Evolutionary conservation across 2,888 invertebrate species (phyloP).

Genomic region (Spilarctia lutea): DNA sequence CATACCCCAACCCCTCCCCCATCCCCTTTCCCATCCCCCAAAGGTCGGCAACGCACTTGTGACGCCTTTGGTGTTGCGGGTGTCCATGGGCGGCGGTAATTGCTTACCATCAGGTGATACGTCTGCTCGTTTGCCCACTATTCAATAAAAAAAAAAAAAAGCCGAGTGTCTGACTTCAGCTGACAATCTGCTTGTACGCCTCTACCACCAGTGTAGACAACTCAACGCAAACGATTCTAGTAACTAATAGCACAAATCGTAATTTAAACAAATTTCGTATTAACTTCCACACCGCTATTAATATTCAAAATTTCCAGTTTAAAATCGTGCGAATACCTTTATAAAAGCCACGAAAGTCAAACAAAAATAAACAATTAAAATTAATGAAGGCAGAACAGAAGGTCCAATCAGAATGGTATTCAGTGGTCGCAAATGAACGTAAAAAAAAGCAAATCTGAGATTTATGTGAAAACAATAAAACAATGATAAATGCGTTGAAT

Average conservation of each 20-base stretch:
- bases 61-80: too few relatives aligned
- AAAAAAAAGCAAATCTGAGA: conserved; percentile 46
- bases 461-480: conserved; percentile 69
- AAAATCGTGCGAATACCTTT: not conserved
- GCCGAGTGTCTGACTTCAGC: too few relatives aligned
- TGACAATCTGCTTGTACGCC: too few relatives aligned
- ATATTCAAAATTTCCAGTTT: not conserved
- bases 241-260: not conserved
- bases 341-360: conserved; percentile 23
- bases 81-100: too few relatives aligned
- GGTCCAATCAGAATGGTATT: conserved; percentile 24
- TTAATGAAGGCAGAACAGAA: conserved; percentile 45
- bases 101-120: too few relatives aligned
- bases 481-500: conserved; percentile 59
- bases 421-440: conserved; percentile 42
- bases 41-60: too few relatives aligned
- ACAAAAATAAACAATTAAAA: conserved; percentile 46
- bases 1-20: too few relatives aligned
- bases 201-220: too few relatives aligned
- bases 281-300: not conserved
- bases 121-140: too few relatives aligned
- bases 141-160: too few relatives aligned
- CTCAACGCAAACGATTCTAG: not conserved
- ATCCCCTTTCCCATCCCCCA: too few relatives aligned
- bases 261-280: not conserved